A percentile compares a stretch with the other conserved stretches of the same genome.
These are phyloP conservation scores for Chrysodeixis includens DNA, from an alignment of 2,888 invertebrate species.

Conservation along the genomic window DNA sequence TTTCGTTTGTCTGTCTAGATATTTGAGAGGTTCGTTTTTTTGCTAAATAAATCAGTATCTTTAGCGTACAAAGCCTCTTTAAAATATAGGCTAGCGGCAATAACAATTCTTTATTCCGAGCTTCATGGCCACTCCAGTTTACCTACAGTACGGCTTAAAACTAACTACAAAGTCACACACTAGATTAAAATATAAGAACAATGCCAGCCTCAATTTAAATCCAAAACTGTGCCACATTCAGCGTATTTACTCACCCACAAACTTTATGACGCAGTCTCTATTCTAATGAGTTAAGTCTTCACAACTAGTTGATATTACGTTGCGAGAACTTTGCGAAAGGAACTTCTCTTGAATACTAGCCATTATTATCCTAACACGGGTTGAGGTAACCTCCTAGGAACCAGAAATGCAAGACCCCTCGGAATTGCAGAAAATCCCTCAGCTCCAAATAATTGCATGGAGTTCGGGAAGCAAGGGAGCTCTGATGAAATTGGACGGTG, in stretches of 20 bases:
- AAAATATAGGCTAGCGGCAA: not conserved
- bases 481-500: conserved; percentile 36
- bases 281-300: conserved; percentile 67
- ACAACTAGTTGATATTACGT: conserved; percentile 64
- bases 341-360: conserved; percentile 64
- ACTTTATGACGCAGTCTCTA: conserved; percentile 54
- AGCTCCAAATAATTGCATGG: conserved; percentile 4
- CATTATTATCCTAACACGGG: conserved; percentile 71
- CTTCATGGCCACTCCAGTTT: not conserved
- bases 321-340: conserved; percentile 58
- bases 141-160: conserved; percentile 9
- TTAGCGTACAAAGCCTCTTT: not conserved
- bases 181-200: conserved; percentile 42
- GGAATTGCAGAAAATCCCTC: conserved; percentile 31
- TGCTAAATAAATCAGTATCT: no score
- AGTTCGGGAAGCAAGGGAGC: conserved; percentile 18
- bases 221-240: conserved; percentile 41
- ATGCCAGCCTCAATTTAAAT: conserved; percentile 38
- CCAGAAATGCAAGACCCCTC: conserved; percentile 57
- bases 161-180: conserved; percentile 33
- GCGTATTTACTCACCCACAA: conserved; percentile 51
- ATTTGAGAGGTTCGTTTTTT: no score
- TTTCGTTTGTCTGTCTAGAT: no score
- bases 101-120: not conserved
- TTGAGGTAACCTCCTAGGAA: conserved; percentile 59